Conservation (phyloP, 2,113 vertebrate species). For the Nestor notabilis region DNA sequence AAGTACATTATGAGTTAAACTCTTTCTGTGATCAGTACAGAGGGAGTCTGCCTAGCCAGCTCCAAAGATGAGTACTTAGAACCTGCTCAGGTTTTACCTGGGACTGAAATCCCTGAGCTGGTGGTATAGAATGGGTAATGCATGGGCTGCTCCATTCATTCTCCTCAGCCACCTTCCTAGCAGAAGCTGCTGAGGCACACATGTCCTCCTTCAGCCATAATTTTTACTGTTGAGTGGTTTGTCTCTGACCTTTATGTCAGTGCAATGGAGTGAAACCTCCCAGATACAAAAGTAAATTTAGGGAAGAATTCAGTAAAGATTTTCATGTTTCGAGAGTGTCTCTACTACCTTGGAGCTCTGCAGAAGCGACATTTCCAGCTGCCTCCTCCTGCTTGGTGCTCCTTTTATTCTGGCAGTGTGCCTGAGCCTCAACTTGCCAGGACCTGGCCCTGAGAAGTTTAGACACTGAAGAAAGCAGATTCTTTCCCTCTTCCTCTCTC, state of each 20-base stretch:
- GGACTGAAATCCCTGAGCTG: background rate
- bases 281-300: background rate
- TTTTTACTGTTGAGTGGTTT: background rate
- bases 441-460: background rate
- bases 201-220: background rate
- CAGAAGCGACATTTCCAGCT: background rate
- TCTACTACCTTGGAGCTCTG: background rate
- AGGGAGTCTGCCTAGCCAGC: background rate
- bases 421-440: background rate
- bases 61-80: background rate
- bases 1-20: background rate
- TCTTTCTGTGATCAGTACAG: background rate
- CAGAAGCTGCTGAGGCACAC: background rate
- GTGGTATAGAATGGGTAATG: background rate
- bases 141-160: background rate
- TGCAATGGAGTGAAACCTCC: background rate
- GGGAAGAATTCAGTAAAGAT: background rate
- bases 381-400: background rate
- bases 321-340: background rate
- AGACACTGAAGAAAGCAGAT: background rate
- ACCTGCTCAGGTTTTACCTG: background rate
- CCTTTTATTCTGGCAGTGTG: background rate
- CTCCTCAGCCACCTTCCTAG: background rate
- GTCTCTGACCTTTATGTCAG: background rate
- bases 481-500: background rate